phyloP scores from a whole-genome alignment of 2,113 vertebrate genomes.

The Nestor notabilis region DNA sequence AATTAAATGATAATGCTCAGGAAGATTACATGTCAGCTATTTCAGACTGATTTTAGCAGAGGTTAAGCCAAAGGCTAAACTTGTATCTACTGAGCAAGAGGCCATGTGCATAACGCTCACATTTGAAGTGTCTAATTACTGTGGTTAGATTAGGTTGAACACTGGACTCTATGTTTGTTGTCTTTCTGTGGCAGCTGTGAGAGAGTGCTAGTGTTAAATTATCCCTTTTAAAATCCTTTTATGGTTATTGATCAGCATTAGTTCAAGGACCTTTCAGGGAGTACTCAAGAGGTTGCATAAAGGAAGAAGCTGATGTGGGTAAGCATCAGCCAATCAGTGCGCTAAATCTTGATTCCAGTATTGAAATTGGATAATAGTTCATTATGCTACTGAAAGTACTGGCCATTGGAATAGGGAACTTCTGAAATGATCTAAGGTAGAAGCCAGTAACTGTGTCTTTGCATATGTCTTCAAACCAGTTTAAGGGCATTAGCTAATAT shows the following conservation, averaged over 20 bases:
- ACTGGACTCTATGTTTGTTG: not conserved
- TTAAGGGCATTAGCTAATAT: not conserved
- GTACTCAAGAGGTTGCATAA: not conserved
- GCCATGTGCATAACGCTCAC: not conserved
- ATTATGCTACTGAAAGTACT: not conserved
- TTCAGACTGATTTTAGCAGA: not conserved
- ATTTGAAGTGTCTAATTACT: not conserved
- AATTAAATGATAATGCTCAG: not conserved
- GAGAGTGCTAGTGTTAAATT: not conserved
- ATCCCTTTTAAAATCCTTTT: not conserved
- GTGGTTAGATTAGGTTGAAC: not conserved
- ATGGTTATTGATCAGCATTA: not conserved
- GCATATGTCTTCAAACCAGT: not conserved
- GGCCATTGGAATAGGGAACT: not conserved
- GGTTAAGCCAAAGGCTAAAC: constrained; percentile 14
- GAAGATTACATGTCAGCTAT: not conserved
- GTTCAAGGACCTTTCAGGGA: not conserved
- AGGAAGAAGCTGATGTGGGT: not conserved
- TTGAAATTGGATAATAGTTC: not conserved
- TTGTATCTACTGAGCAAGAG: not conserved
- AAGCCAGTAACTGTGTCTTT: not conserved
- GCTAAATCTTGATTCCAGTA: not conserved
- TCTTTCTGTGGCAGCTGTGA: not conserved
- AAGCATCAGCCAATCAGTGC: not conserved
- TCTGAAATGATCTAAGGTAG: not conserved